Base-by-base conservation (phyloP, 1,140 invertebrate genomes). In the Trachelipus rathkii region DNA sequence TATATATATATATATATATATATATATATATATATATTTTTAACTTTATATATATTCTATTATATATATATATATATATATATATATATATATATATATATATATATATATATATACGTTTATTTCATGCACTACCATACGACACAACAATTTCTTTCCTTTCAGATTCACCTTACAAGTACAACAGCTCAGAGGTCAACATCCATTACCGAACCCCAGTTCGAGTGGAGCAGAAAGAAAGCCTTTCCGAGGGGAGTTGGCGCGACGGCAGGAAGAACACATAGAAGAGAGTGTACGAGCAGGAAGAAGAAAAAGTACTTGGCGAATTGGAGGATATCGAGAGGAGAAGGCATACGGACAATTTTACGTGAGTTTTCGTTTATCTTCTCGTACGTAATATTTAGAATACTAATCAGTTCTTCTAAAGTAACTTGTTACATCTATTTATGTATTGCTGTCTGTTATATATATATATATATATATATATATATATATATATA, bases 181-280 rank as follows among this genome's bases (percentile, higher is more conserved):
- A 95, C 88, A 91, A 93, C 82, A 93, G 95, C 86, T 91, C 92
- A 82, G 92, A 95, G 86, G 94, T 96, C 83, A 96, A 94, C 83
- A 94, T 96, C 84, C 94, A 95, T 85, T 96, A 95, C 88, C 89
- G 91, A 83, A 92, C 90, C 68, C 94, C 94, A 60, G 90, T 95
- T 73, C 88, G 93, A 77, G 89, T 92, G 82, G 92, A 94, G 84
- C 91, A 93, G 74, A 92, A 95, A 84, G 92, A 92, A 78, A 87
- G 90, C 81, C 82, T 84, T 50, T 82, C 83, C 24, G 84, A 85
- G 74, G 84, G 43, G 94, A 95, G 84, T 87, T 95, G 78, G 90
- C 92, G 44, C 87, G 90, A 77, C 89, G 92, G 78, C 94, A 95
- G 86, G 93, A 94, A 53, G 92, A 94, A 84, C 91, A 93, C 82